Evolutionary conservation across 2,888 invertebrate genomes (phyloP).

Genomic region (Pegoplata infirma): DNA sequence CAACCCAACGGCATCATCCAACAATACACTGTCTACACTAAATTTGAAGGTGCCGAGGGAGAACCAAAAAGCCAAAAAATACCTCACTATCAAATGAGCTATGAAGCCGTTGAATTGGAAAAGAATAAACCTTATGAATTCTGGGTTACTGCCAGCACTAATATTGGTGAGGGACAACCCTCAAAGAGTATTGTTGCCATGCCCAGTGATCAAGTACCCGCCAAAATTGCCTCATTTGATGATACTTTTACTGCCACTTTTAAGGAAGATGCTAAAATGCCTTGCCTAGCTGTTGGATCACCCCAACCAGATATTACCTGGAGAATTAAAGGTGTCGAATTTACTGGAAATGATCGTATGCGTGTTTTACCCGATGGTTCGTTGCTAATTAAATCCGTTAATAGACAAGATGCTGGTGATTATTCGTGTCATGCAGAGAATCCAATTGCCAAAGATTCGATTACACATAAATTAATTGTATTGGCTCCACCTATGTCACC

Average conservation of each 20-base stretch:
- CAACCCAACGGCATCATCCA: constrained; percentile 95
- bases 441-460: constrained; percentile 93
- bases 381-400: constrained; percentile 92
- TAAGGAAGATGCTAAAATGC: constrained; percentile 93
- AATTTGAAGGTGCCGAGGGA: constrained; percentile 83
- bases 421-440: constrained; percentile 96
- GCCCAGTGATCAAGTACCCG: constrained; percentile 89
- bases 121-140: constrained; percentile 92
- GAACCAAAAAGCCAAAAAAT: constrained; percentile 87
- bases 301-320: constrained; percentile 93
- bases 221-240: constrained; percentile 96
- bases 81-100: constrained; percentile 90
- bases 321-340: constrained; percentile 90
- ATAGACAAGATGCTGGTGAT: constrained; percentile 94
- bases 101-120: constrained; percentile 90
- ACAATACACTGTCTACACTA: constrained; percentile 94
- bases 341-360: constrained; percentile 89
- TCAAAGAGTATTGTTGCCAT: constrained; percentile 92
- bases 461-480: constrained; percentile 92
- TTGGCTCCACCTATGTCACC: constrained; percentile 87
- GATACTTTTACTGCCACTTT: constrained; percentile 94
- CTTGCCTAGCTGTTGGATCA: constrained; percentile 94
- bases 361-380: constrained; percentile 93
- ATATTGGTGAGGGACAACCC: constrained; percentile 94
- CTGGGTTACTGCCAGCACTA: constrained; percentile 96